phyloP scores from a whole-genome alignment of 2,888 invertebrate genomes.

The Melinaea marsaeus region DNA sequence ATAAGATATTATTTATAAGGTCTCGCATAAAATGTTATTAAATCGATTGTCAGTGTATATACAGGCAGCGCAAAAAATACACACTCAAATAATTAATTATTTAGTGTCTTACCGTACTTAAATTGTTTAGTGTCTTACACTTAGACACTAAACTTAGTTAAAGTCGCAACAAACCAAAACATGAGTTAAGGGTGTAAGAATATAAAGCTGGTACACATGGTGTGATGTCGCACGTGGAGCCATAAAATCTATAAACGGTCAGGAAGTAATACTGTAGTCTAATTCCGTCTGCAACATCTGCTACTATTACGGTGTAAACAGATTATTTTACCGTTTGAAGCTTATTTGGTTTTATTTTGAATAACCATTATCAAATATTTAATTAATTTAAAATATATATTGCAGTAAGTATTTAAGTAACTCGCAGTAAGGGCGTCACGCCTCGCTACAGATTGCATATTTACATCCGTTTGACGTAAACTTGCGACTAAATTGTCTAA shows the following conservation, averaged over 20 bases:
- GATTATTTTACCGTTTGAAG: too few species aligned
- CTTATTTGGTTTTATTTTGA: background rate
- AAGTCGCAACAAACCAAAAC: too few species aligned
- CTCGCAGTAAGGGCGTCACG: background rate
- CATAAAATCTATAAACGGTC: slow-evolving; percentile 25
- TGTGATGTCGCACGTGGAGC: slow-evolving; percentile 12
- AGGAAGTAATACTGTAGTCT: slow-evolving; percentile 41
- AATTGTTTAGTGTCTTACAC: too few species aligned
- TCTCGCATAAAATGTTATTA: slow-evolving; percentile 1
- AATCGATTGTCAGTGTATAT: background rate
- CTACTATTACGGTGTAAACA: too few species aligned
- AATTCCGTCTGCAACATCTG: slow-evolving; percentile 34
- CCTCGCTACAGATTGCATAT: slow-evolving; percentile 6
- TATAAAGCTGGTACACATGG: slow-evolving; percentile 11
- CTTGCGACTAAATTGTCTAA: slow-evolving; percentile 1
- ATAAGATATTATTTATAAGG: slow-evolving; percentile 8
- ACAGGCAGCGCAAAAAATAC: too few species aligned
- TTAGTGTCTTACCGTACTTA: too few species aligned
- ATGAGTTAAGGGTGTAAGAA: too few species aligned
- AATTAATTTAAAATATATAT: background rate
- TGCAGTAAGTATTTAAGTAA: background rate
- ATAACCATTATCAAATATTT: too few species aligned
- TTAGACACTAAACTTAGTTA: too few species aligned
- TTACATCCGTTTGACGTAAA: slow-evolving; percentile 1
- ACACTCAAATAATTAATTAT: too few species aligned